Conservation (phyloP, 1,140 invertebrate species). For the Leptinotarsa undecemlineata region DNA sequence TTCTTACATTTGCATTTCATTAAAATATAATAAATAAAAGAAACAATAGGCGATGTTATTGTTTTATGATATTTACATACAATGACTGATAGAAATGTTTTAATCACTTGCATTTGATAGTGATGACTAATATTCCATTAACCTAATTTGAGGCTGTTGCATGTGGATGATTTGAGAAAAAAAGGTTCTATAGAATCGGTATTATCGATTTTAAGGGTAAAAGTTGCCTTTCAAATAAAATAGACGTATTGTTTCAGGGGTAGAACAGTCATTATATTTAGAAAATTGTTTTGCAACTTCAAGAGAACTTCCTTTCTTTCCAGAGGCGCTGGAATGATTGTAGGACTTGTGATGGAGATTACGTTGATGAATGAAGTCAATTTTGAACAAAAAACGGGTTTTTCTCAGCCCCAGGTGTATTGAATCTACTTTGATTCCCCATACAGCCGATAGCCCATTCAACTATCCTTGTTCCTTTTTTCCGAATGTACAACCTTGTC, state of each 20-base stretch:
- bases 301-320: no score
- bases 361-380: no score
- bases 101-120: not conserved
- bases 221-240: not conserved
- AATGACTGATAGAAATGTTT: conserved; percentile 3
- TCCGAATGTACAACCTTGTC: not conserved
- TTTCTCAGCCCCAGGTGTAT: no score
- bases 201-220: not conserved
- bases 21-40: not conserved
- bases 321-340: no score
- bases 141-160: not conserved
- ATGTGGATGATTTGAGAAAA: not conserved
- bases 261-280: no score
- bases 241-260: no score
- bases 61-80: not conserved
- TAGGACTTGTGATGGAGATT: no score
- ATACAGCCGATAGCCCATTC: no score
- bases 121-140: not conserved
- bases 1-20: conserved; percentile 3
- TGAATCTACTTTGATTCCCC: no score
- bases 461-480: no score
- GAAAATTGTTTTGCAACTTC: no score
- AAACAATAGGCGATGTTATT: conserved; percentile 5
- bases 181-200: not conserved
- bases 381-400: no score